phyloP scores from a whole-genome alignment of 2,888 invertebrate genomes.

The Cerceris ruficornis region DNA sequence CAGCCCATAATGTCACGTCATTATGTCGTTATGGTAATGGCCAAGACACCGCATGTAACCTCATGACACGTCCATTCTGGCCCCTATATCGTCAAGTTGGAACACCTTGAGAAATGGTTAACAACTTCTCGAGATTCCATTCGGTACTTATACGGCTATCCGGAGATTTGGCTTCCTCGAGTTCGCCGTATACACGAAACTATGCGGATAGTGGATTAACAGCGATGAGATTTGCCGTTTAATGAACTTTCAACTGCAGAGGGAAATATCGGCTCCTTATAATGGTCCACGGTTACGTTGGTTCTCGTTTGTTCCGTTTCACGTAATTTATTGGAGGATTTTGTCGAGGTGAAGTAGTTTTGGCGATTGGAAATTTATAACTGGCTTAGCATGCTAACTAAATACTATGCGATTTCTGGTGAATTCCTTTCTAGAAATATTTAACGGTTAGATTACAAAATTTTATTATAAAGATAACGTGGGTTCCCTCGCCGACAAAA shows the following conservation, averaged over 20 bases:
- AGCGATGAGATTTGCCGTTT: not conserved
- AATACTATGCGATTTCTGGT: too few relatives aligned
- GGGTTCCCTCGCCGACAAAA: too few relatives aligned
- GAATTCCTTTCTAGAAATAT: too few relatives aligned
- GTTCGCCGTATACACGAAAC: not conserved
- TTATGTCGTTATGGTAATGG: constrained; percentile 66
- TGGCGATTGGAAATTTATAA: too few relatives aligned
- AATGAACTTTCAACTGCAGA: not conserved
- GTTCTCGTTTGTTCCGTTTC: too few relatives aligned
- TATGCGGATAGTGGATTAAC: not conserved
- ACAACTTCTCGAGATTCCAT: constrained; percentile 16
- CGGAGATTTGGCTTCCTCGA: constrained; percentile 9
- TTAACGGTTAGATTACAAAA: too few relatives aligned
- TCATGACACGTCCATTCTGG: constrained; percentile 14
- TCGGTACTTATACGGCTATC: constrained; percentile 17
- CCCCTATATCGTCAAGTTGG: constrained; percentile 6
- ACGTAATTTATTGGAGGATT: too few relatives aligned
- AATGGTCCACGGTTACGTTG: too few relatives aligned
- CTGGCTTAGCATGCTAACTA: too few relatives aligned
- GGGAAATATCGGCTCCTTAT: not conserved
- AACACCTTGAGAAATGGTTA: constrained; percentile 26
- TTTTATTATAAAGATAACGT: too few relatives aligned
- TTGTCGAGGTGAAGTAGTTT: too few relatives aligned
- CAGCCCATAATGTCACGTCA: constrained; percentile 56
- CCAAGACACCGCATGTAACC: constrained; percentile 45